phyloP scores from a whole-genome alignment of 2,888 invertebrate genomes.

The Tetanocera ferruginea region DNA sequence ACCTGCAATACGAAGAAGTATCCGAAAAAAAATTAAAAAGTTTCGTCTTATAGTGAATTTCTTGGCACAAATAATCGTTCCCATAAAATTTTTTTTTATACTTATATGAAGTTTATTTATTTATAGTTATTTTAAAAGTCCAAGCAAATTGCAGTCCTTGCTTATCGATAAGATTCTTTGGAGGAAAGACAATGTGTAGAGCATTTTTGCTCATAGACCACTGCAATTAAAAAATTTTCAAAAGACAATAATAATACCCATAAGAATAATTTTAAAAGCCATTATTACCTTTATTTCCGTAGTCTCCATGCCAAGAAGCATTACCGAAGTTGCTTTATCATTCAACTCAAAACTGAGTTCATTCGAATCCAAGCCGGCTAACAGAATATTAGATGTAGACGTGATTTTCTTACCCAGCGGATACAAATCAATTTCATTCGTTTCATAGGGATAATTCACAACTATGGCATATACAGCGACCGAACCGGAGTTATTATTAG shows the following conservation, averaged over 20 bases:
- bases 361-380: constrained; percentile 55
- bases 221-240: constrained; percentile 52
- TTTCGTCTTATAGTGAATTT: too few relatives aligned
- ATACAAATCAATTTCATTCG: constrained; percentile 71
- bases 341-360: constrained; percentile 33
- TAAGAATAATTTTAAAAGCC: constrained; percentile 51
- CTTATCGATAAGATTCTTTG: constrained; percentile 65
- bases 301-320: constrained; percentile 72
- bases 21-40: too few relatives aligned
- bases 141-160: constrained; percentile 64
- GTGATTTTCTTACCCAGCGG: constrained; percentile 60
- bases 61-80: too few relatives aligned
- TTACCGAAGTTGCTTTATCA: constrained; percentile 59
- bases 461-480: constrained; percentile 76
- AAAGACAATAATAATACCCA: constrained; percentile 50
- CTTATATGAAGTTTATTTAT: constrained; percentile 24
- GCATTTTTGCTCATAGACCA: constrained; percentile 56
- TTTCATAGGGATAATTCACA: constrained; percentile 78
- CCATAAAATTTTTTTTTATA: not conserved
- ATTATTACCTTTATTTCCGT: constrained; percentile 54
- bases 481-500: not conserved
- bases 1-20: too few relatives aligned
- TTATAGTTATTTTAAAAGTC: constrained; percentile 66
- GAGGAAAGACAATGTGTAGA: constrained; percentile 63
- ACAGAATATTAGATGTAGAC: constrained; percentile 46